Percentiles rank a stretch among this genome's conserved stretches.
These are phyloP conservation scores for Syngnathus acus DNA, from an alignment of 2,797 vertebrate genomes.

Conservation along the genomic window DNA sequence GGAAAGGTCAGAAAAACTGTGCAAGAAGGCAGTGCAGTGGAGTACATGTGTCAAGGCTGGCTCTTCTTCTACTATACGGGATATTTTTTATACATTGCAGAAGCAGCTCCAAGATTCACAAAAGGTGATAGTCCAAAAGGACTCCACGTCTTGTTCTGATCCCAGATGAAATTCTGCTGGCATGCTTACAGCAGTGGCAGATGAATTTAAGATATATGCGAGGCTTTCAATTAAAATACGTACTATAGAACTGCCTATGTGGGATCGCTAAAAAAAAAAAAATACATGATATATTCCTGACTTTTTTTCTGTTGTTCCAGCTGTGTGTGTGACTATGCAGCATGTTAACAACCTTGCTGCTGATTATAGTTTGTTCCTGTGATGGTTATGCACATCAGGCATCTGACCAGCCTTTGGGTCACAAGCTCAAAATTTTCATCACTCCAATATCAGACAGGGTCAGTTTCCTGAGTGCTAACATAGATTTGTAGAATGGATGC, in stretches of 20 bases:
- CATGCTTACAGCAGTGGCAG: conserved; percentile 4
- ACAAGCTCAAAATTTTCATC: conserved; percentile 16
- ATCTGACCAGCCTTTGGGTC: conserved; percentile 23
- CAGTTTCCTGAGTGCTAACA: conserved; percentile 34
- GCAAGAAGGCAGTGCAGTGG: background rate
- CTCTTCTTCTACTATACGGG: background rate
- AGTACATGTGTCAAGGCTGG: background rate
- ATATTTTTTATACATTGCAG: background rate
- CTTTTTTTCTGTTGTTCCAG: too few species aligned
- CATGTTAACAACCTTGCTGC: background rate
- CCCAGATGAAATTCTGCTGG: background rate
- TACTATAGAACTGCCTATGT: conserved; percentile 29
- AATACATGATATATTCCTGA: too few species aligned
- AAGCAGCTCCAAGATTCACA: background rate
- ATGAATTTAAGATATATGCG: conserved; percentile 35
- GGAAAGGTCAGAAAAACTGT: conserved; percentile 15
- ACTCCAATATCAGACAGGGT: conserved; percentile 20
- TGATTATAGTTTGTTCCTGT: background rate
- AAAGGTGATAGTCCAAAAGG: background rate
- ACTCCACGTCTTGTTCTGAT: conserved; percentile 5
- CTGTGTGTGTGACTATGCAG: background rate
- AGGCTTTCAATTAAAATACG: conserved; percentile 46
- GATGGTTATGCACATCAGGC: background rate
- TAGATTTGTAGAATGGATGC: conserved; percentile 37
- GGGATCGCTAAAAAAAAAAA: conserved; percentile 16